Evolutionary conservation across 2,113 vertebrate genomes (phyloP).

Genomic region (Limanda limanda): DNA sequence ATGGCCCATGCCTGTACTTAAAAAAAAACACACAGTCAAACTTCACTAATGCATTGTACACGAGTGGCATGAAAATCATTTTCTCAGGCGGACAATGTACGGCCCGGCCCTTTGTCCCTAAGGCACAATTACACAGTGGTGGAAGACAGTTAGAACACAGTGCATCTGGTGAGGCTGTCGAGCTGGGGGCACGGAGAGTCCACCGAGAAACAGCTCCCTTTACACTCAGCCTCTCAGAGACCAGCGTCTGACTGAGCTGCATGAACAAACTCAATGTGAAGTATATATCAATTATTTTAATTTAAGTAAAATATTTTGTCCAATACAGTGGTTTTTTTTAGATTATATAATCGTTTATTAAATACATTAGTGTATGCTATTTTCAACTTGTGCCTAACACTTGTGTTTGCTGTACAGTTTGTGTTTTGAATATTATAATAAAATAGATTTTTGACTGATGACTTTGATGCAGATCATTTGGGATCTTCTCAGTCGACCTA

Average conservation of each 20-base stretch:
- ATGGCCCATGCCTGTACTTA: conserved; percentile 55
- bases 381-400: no score
- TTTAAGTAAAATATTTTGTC: no score
- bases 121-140: conserved; percentile 63
- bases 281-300: no score
- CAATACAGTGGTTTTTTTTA: no score
- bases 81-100: conserved; percentile 60
- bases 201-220: conserved; percentile 15
- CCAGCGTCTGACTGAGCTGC: not conserved
- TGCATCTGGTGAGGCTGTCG: conserved; percentile 63
- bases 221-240: conserved; percentile 19
- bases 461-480: no score
- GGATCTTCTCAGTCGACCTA: no score
- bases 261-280: no score
- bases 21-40: conserved; percentile 38
- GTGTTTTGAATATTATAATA: no score
- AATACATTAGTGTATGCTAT: no score
- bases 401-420: no score
- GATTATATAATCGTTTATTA: no score
- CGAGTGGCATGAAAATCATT: conserved; percentile 55
- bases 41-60: conserved; percentile 54
- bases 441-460: no score
- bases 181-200: conserved; percentile 31
- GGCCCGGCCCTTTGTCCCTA: conserved; percentile 43
- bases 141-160: conserved; percentile 66